Base-by-base conservation (phyloP, 2,113 vertebrate species). In the Daboia siamensis region DNA sequence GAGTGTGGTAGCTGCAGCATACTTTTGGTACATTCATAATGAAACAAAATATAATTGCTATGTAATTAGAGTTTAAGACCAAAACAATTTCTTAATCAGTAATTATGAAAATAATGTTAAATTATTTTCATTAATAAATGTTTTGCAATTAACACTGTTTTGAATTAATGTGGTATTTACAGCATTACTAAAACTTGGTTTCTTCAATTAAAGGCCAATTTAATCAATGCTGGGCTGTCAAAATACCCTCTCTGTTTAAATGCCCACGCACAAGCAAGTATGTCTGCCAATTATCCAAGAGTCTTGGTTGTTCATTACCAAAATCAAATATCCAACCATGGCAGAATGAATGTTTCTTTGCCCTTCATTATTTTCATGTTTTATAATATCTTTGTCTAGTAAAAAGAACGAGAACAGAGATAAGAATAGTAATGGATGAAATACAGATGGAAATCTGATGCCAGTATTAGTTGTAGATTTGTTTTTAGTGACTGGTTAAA, bases 171-270 rank as follows among this genome's bases (percentile, higher is more conserved):
- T 80, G 90, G 23, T 95, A 96, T 95, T 95, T 96, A 94, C 93
- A 44, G 94, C 93, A 93, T 96, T 96, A 59, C 90, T 96, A 92
- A 89, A 69, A 92, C 93, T 95, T 95, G 90, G 86, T 93, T 94
- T 93, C 94, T 95, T 94, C 93, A 95, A 96, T 94, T 96, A 95
- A 95, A 91, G 55, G 94, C 89, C 87, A 95, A 91, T 94, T 96
- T 95, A 95, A 94, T 92, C 64, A 94, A 92, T 94, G 87, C 90
- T 93, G 95, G 48, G 46, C 89, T 93, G 90, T 88, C 90, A 94
- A 26, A 46, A 59, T 56, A 92, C 52, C 64, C 59, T 93, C 87
- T 86, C 57, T 86, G 90, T 91, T 88, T 91, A 93, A 85, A 59
- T 91, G 87, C 90, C 90, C 87, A 90, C 92, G 92, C 88, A n/a